Conservation (phyloP, 2,797 vertebrate species). For the Galago senegalensis region DNA sequence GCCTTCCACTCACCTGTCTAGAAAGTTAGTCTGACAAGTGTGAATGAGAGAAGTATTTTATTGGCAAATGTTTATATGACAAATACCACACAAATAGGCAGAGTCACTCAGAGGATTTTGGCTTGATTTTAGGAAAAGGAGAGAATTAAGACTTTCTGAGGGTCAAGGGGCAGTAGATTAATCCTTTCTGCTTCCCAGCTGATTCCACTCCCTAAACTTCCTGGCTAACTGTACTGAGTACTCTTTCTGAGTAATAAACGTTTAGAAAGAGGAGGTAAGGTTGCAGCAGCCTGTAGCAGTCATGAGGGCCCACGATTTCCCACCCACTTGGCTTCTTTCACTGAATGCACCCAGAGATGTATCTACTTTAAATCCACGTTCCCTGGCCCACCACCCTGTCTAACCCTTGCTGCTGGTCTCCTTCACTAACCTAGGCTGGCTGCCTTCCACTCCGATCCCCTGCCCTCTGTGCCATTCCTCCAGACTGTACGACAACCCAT, state of each 20-base stretch:
- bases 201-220: neutral
- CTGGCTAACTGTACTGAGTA: neutral
- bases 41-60: neutral
- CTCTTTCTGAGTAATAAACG: neutral
- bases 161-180: neutral
- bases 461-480: neutral
- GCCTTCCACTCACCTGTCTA: neutral
- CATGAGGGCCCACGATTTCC: neutral
- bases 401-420: neutral
- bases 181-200: neutral
- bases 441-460: neutral
- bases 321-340: neutral
- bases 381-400: too few species aligned
- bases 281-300: neutral
- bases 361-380: neutral
- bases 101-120: neutral
- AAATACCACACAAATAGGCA: neutral
- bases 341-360: neutral
- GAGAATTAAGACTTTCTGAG: neutral
- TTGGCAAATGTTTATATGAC: neutral
- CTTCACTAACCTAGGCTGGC: neutral
- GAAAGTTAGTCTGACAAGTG: neutral
- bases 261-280: neutral
- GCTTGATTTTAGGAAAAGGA: slow-evolving; percentile 21
- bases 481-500: neutral